A percentile compares a stretch with the other conserved stretches of the same genome.
Conservation (phyloP, 2,113 vertebrate species). For the Paradoxurus hermaphroditus region DNA sequence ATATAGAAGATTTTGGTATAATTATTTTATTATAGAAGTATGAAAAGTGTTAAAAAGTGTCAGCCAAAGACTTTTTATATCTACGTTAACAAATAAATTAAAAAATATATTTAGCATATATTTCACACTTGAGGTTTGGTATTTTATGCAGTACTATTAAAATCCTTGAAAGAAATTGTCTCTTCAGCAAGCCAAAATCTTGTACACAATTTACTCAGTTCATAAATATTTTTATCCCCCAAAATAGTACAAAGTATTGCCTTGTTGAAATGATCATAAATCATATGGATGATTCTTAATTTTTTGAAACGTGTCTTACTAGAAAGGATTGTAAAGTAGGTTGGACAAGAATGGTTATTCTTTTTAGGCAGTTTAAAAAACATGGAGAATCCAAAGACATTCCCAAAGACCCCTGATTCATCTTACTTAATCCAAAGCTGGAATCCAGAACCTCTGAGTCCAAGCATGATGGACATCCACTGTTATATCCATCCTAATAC, state of each 20-base stretch:
- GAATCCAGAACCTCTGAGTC: background rate
- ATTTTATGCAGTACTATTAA: background rate
- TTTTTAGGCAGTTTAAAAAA: background rate
- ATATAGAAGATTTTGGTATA: background rate
- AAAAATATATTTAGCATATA: background rate
- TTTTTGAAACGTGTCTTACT: slow-evolving; percentile 15
- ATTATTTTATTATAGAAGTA: slow-evolving; percentile 5
- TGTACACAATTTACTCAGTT: background rate
- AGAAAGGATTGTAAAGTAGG: background rate
- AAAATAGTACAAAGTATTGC: background rate
- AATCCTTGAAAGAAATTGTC: background rate
- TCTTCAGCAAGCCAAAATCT: background rate
- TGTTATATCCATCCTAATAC: background rate
- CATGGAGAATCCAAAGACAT: background rate
- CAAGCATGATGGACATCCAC: background rate
- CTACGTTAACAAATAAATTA: slow-evolving; percentile 17
- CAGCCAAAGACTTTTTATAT: background rate
- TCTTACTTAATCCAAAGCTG: background rate
- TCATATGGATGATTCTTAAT: background rate
- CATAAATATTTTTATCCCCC: background rate
- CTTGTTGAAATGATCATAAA: background rate
- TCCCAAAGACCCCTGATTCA: background rate
- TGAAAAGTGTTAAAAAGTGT: background rate
- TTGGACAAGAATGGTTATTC: background rate
- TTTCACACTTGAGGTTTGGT: background rate